Evolutionary conservation across 2,888 invertebrate genomes (phyloP).

Genomic region (Oscheius onirici): DNA sequence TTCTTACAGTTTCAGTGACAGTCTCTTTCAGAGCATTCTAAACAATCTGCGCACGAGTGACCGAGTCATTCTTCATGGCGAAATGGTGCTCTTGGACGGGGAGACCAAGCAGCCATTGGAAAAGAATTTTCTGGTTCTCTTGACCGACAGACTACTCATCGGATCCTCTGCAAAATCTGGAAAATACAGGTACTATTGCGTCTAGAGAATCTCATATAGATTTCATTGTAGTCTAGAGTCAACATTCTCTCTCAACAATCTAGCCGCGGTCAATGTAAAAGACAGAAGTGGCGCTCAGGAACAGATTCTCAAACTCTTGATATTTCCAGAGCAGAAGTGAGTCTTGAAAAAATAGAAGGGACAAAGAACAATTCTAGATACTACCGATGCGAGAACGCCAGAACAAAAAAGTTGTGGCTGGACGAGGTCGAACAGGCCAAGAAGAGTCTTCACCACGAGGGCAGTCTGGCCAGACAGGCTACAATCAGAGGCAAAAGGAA

Average conservation of each 20-base stretch:
- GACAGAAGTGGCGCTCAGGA: slow-evolving; percentile 47
- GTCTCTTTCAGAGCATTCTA: slow-evolving; percentile 51
- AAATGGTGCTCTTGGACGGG: slow-evolving; percentile 64
- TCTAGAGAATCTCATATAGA: neutral
- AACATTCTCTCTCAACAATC: slow-evolving; percentile 59
- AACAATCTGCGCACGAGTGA: slow-evolving; percentile 65
- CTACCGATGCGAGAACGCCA: slow-evolving; percentile 62
- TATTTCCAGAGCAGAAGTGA: slow-evolving; percentile 68
- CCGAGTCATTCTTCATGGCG: slow-evolving; percentile 62
- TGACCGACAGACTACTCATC: slow-evolving; percentile 64
- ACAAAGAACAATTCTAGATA: slow-evolving; percentile 34
- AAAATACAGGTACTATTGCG: slow-evolving; percentile 43
- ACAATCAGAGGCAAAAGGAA: slow-evolving; percentile 63
- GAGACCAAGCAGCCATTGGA: slow-evolving; percentile 62
- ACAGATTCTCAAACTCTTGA: slow-evolving; percentile 64
- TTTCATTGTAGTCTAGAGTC: slow-evolving; percentile 55
- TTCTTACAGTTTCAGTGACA: neutral
- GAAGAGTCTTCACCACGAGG: slow-evolving; percentile 55
- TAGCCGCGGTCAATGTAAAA: slow-evolving; percentile 69
- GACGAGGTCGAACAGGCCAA: slow-evolving; percentile 66
- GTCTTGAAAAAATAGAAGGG: neutral
- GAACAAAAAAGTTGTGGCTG: slow-evolving; percentile 66
- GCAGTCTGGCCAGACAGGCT: slow-evolving; percentile 64
- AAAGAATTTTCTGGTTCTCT: slow-evolving; percentile 57
- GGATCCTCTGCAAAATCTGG: slow-evolving; percentile 52